These are phyloP conservation scores for Drosophila suboccidentalis DNA, from an alignment of 2,888 invertebrate species.

Conservation along the genomic window DNA sequence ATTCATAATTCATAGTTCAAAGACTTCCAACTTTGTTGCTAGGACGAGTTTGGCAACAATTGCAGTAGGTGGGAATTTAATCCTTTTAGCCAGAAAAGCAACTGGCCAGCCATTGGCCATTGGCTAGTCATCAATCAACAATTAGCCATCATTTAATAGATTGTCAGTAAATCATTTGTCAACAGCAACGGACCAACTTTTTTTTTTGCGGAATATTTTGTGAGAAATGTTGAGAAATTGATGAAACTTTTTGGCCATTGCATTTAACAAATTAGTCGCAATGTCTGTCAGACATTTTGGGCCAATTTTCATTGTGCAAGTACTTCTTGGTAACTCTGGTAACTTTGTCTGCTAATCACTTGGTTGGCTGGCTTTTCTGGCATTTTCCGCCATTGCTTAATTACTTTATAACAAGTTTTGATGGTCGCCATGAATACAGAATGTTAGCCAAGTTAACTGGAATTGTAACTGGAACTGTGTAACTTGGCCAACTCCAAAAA, in stretches of 20 bases:
- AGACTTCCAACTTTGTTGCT: conserved; percentile 30
- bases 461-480: conserved; percentile 2
- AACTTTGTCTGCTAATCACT: conserved; percentile 60
- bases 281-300: conserved; percentile 32
- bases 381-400: conserved; percentile 51
- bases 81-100: conserved; percentile 61
- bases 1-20: conserved; percentile 67
- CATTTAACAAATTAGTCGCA: conserved; percentile 75
- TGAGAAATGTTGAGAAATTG: conserved; percentile 39
- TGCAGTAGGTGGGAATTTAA: conserved; percentile 60
- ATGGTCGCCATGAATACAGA: conserved; percentile 70
- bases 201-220: conserved; percentile 29
- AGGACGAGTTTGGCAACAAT: conserved; percentile 20
- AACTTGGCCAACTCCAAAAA: conserved; percentile 5
- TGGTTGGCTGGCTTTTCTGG: conserved; percentile 44
- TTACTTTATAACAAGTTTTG: conserved; percentile 76
- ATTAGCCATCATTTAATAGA: conserved; percentile 71
- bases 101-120: background rate
- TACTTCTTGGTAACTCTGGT: conserved; percentile 41
- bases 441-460: conserved; percentile 35
- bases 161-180: conserved; percentile 78
- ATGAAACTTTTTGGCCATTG: conserved; percentile 66
- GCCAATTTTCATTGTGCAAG: conserved; percentile 24
- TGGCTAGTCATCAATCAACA: conserved; percentile 66
- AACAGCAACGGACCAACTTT: conserved; percentile 62